These are phyloP conservation scores for Meloe dianella DNA, from an alignment of 2,888 invertebrate species.

Conservation along the genomic window DNA sequence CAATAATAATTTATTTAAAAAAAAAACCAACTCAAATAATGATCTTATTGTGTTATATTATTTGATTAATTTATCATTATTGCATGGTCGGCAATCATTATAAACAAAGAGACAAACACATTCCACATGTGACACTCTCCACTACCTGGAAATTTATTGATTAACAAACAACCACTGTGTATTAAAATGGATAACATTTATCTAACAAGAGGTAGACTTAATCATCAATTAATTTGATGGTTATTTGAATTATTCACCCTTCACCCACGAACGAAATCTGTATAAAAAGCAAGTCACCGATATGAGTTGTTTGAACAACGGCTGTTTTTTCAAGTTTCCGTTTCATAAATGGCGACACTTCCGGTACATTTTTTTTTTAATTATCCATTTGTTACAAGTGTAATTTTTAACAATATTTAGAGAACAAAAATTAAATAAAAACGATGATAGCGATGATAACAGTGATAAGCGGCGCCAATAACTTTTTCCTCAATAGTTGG, in stretches of 20 bases:
- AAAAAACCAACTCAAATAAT: conserved; percentile 19
- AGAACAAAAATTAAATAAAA: background rate
- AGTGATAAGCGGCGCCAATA: conserved; percentile 6
- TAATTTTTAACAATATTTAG: background rate
- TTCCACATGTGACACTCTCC: background rate
- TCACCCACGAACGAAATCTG: background rate
- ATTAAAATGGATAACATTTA: background rate
- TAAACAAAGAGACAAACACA: background rate
- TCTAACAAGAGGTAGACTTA: background rate
- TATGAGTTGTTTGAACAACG: conserved; percentile 37
- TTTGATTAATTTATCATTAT: conserved; percentile 21
- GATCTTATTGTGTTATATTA: conserved; percentile 22
- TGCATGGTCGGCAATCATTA: conserved; percentile 16
- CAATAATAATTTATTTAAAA: background rate
- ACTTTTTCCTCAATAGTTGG: background rate
- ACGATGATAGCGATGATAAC: background rate
- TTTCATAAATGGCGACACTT: conserved; percentile 36
- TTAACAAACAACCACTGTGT: background rate
- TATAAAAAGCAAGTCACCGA: conserved; percentile 37
- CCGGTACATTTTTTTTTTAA: conserved; percentile 28
- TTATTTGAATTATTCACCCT: background rate
- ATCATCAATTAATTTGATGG: conserved; percentile 1
- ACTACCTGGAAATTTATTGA: background rate
- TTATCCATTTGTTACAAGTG: background rate
- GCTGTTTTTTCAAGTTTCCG: conserved; percentile 40